Percentiles rank a stretch among this genome's conserved stretches.
phyloP scores from a whole-genome alignment of 2,888 invertebrate genomes.

The Standfussiana lucernea region DNA sequence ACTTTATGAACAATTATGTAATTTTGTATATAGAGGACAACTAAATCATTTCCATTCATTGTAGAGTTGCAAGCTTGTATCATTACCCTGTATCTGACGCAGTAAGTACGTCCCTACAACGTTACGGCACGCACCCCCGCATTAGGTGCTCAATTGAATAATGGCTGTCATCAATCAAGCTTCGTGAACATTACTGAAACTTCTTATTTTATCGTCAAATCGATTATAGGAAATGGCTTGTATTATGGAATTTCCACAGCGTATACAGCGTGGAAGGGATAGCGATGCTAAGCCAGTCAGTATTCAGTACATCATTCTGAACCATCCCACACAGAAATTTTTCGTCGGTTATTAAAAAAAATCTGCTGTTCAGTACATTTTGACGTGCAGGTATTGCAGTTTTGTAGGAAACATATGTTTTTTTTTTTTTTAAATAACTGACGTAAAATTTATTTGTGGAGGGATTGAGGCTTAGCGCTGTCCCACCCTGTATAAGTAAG shows the following conservation, averaged over 20 bases:
- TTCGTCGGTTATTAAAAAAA: no score
- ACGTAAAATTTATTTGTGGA: no score
- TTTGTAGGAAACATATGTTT: no score
- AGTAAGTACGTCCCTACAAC: constrained; percentile 18
- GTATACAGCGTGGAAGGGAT: no score
- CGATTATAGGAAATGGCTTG: constrained; percentile 46
- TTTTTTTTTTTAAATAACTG: no score
- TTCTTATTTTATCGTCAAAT: constrained; percentile 70
- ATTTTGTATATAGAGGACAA: background rate
- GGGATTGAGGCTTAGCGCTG: no score
- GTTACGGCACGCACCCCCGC: constrained; percentile 41
- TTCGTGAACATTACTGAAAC: constrained; percentile 46
- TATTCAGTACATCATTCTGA: no score
- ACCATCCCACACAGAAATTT: no score
- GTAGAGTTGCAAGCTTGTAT: constrained; percentile 6
- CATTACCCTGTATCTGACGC: constrained; percentile 38
- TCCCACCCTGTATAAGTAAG: no score
- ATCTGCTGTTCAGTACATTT: no score
- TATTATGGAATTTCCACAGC: constrained; percentile 26
- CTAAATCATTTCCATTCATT: constrained; percentile 15
- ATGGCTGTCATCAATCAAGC: constrained; percentile 73
- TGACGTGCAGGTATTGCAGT: no score
- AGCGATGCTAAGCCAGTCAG: no score
- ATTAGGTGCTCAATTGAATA: constrained; percentile 70
- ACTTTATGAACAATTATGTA: background rate